These are phyloP conservation scores for Clostera curtula DNA, from an alignment of 2,888 invertebrate genomes.

Conservation along the genomic window DNA sequence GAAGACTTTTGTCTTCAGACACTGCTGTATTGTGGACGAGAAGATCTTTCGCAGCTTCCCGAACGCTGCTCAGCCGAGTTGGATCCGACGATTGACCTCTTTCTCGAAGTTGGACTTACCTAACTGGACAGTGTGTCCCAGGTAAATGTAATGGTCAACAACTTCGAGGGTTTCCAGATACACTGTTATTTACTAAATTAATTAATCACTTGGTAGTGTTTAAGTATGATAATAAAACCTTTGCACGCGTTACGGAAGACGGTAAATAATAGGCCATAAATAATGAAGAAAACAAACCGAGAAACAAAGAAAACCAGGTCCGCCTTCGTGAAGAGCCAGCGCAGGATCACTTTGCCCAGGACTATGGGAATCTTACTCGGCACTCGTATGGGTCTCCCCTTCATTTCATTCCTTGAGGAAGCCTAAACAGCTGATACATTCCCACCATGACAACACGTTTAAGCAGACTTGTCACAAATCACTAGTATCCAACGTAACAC, in stretches of 20 bases:
- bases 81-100: too few species aligned
- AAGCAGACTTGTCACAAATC: slow-evolving; percentile 19
- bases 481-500: slow-evolving; percentile 3
- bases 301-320: slow-evolving; percentile 77
- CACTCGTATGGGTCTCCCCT: slow-evolving; percentile 38
- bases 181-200: too few species aligned
- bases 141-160: too few species aligned
- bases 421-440: slow-evolving; percentile 10
- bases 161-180: too few species aligned
- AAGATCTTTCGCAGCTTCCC: too few species aligned
- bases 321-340: slow-evolving; percentile 78
- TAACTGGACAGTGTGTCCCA: too few species aligned
- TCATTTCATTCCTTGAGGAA: slow-evolving; percentile 52
- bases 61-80: too few species aligned
- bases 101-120: too few species aligned
- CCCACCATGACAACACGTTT: slow-evolving; percentile 27
- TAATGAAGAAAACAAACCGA: slow-evolving; percentile 64
- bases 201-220: too few species aligned
- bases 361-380: slow-evolving; percentile 54
- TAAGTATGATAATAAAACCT: too few species aligned
- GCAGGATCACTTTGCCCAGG: slow-evolving; percentile 72
- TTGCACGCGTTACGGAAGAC: background rate
- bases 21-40: too few species aligned
- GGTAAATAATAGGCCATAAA: slow-evolving; percentile 6
- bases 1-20: too few species aligned